phyloP scores from a whole-genome alignment of 2,113 vertebrate species.

The Oncorhynchus nerka region DNA sequence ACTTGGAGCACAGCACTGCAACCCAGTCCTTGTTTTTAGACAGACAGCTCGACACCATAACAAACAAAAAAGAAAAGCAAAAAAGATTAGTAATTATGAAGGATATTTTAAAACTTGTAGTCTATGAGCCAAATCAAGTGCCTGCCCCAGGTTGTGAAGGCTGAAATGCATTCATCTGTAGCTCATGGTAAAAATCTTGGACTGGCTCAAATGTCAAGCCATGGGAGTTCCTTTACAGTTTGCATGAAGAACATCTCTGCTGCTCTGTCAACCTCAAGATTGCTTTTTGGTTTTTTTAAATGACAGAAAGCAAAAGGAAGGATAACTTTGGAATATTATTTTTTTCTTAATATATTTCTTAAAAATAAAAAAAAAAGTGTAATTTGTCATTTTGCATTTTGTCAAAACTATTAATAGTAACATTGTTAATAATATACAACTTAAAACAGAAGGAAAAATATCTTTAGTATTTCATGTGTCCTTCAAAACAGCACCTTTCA shows the following conservation, averaged over 20 bases:
- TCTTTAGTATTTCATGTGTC: slow-evolving; percentile 76
- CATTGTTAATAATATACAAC: slow-evolving; percentile 74
- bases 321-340: slow-evolving; percentile 80
- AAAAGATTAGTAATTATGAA: slow-evolving; percentile 53
- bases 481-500: slow-evolving; percentile 73
- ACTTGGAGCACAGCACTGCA: slow-evolving; percentile 51
- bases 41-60: slow-evolving; percentile 63
- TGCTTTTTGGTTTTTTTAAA: slow-evolving; percentile 79
- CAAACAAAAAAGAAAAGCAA: neutral
- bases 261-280: slow-evolving; percentile 74
- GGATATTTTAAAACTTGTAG: slow-evolving; percentile 28
- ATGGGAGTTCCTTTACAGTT: slow-evolving; percentile 70
- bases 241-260: slow-evolving; percentile 74
- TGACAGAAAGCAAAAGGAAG: slow-evolving; percentile 77
- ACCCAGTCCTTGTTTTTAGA: slow-evolving; percentile 67
- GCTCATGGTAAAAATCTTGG: slow-evolving; percentile 74
- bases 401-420: slow-evolving; percentile 81
- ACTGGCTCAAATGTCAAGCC: slow-evolving; percentile 75
- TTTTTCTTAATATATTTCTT: slow-evolving; percentile 74
- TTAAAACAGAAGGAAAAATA: slow-evolving; percentile 71
- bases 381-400: slow-evolving; percentile 74
- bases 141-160: slow-evolving; percentile 50
- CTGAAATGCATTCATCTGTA: slow-evolving; percentile 64
- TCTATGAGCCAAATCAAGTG: too few species aligned
- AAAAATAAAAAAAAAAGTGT: slow-evolving; percentile 52